phyloP scores from a whole-genome alignment of 1,140 invertebrate genomes.

The Drosophila ohnishii region DNA sequence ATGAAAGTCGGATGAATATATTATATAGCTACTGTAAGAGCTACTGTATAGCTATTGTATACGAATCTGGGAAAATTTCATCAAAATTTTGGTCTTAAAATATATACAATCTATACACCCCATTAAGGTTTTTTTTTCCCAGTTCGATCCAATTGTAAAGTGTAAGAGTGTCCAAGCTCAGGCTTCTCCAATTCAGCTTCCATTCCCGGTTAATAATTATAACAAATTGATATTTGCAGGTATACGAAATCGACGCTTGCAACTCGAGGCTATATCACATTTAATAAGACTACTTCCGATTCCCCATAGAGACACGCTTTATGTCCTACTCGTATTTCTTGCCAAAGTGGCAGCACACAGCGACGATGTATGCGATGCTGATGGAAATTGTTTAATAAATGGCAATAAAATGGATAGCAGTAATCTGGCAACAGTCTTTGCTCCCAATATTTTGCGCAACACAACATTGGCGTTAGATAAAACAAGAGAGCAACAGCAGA shows the following conservation, averaged over 20 bases:
- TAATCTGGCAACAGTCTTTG: slow-evolving; percentile 96
- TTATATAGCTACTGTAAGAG: no score
- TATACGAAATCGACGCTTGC: slow-evolving; percentile 91
- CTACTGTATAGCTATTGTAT: no score
- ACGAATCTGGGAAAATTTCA: not conserved
- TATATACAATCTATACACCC: not conserved
- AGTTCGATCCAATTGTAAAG: not conserved
- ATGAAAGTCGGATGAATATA: no score
- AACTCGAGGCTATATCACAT: slow-evolving; percentile 92
- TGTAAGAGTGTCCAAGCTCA: not conserved
- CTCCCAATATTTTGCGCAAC: slow-evolving; percentile 95
- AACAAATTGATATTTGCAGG: slow-evolving; percentile 83
- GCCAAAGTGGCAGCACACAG: slow-evolving; percentile 87
- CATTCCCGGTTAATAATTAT: not conserved
- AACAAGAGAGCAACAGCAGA: slow-evolving; percentile 56
- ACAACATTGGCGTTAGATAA: slow-evolving; percentile 84
- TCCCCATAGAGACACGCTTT: slow-evolving; percentile 94
- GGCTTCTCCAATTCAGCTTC: not conserved
- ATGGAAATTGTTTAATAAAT: slow-evolving; percentile 49
- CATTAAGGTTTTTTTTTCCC: not conserved
- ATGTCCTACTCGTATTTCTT: slow-evolving; percentile 91
- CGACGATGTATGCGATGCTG: slow-evolving; percentile 68
- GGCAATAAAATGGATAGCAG: slow-evolving; percentile 97
- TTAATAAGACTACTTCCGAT: slow-evolving; percentile 93
- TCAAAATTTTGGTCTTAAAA: not conserved